Evolutionary conservation across 2,797 vertebrate species (phyloP).

Genomic region (Mionectes olivaceus): DNA sequence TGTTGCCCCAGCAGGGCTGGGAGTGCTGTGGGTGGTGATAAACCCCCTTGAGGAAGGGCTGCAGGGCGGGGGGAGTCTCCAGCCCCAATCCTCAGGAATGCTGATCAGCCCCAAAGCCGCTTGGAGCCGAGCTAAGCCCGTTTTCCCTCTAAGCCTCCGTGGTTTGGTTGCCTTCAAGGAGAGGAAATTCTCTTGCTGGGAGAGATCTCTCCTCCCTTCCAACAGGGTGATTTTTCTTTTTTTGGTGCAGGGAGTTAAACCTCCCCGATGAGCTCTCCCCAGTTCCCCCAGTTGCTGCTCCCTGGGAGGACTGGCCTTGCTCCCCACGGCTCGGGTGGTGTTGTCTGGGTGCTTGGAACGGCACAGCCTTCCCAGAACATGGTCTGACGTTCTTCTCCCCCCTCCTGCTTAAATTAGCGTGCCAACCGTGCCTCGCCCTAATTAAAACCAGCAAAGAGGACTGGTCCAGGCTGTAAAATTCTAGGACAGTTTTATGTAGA

Average conservation of each 20-base stretch:
- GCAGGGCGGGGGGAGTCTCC: background rate
- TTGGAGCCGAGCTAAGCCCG: background rate
- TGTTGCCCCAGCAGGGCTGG: fast-evolving
- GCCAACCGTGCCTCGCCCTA: constrained; percentile 77
- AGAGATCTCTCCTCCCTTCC: background rate
- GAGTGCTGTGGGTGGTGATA: fast-evolving
- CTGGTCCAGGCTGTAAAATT: constrained; percentile 80
- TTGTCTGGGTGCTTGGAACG: constrained; percentile 23
- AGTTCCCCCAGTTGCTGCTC: background rate
- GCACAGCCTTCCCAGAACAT: constrained; percentile 39
- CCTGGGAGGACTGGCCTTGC: background rate
- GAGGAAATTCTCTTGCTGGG: background rate
- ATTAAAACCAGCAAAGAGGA: constrained; percentile 80
- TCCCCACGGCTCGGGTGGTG: background rate
- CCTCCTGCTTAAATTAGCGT: constrained; percentile 62
- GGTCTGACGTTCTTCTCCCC: background rate
- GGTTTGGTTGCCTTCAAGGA: background rate
- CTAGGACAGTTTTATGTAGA: constrained; percentile 82
- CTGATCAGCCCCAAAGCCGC: background rate
- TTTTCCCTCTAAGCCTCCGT: background rate
- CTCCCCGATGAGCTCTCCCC: background rate
- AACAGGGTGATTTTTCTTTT: fast-evolving
- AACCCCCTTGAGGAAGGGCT: background rate
- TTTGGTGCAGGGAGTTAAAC: background rate
- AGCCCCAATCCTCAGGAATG: background rate